Percentiles rank a stretch among this genome's conserved stretches.
Conservation (phyloP, 30 jellyfish, hydroid and myxozoan genomes). For the Chrysaora quinquecirrha region DNA sequence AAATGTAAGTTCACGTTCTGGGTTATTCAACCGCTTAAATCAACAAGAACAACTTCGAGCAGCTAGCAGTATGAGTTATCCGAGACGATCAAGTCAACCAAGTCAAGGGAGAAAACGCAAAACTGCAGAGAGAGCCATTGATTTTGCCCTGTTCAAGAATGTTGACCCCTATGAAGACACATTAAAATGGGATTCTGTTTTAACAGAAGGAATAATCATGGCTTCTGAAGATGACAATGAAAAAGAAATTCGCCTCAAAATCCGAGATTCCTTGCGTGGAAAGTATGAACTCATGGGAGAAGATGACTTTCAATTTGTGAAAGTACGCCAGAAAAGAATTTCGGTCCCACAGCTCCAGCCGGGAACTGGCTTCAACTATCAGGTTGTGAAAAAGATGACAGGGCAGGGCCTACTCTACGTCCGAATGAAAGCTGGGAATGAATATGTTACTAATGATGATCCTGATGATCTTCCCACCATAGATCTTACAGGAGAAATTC, state of each 20-base stretch:
- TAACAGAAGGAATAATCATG: slow-evolving; percentile 15
- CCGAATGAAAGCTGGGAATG: slow-evolving; percentile 3
- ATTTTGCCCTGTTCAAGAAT: neutral
- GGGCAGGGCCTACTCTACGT: slow-evolving; percentile 46
- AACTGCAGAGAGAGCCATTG: neutral
- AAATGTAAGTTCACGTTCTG: slow-evolving; percentile 24
- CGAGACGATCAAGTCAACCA: neutral
- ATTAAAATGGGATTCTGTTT: slow-evolving; percentile 37
- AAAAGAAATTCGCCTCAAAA: slow-evolving; percentile 12
- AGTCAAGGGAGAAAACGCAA: too few relatives aligned
- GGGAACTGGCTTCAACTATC: slow-evolving; percentile 36
- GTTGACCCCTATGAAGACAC: too few relatives aligned
- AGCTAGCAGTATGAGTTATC: neutral
- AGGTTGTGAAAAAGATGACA: slow-evolving; percentile 37
- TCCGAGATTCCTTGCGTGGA: slow-evolving; percentile 5
- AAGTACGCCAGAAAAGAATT: slow-evolving; percentile 44
- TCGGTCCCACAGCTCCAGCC: slow-evolving; percentile 16
- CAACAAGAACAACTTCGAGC: neutral
- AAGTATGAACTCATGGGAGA: slow-evolving; percentile 33
- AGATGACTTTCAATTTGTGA: slow-evolving; percentile 49
- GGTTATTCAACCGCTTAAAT: slow-evolving; percentile 9
- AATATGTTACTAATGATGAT: slow-evolving; percentile 19
- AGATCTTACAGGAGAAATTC: neutral
- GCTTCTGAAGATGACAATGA: slow-evolving; percentile 24
- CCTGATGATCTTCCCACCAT: slow-evolving; percentile 12